A percentile compares a stretch with the other conserved stretches of the same genome.
phyloP scores from a whole-genome alignment of 2,113 vertebrate genomes.

The Chloebia gouldiae region DNA sequence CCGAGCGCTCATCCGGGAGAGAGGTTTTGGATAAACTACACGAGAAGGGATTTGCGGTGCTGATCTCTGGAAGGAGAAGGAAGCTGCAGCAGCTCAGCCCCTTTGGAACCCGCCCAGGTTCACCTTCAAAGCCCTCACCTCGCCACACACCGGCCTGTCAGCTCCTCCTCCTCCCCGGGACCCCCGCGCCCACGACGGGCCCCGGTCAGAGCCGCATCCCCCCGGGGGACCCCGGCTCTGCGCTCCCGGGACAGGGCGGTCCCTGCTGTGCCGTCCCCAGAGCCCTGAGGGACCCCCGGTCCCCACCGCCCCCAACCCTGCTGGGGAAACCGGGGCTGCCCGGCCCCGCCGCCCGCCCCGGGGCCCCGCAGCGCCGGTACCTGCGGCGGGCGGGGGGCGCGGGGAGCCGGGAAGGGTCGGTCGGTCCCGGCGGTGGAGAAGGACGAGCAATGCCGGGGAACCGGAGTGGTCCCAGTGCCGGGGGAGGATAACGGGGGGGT shows the following conservation, averaged over 20 bases:
- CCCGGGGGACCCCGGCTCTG: neutral
- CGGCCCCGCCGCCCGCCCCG: neutral
- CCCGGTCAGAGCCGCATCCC: neutral
- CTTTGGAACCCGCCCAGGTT: neutral
- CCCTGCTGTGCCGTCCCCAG: neutral
- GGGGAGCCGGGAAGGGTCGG: neutral
- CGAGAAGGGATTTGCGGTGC: neutral
- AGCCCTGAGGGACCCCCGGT: no score
- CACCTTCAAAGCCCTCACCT: constrained; percentile 38
- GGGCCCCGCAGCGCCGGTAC: neutral
- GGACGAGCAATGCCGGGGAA: neutral
- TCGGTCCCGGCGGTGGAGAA: neutral
- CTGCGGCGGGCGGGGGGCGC: neutral
- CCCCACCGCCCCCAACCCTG: neutral
- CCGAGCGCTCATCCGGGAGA: neutral
- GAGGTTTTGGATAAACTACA: neutral
- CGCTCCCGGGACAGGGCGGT: no score
- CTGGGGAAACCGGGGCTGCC: neutral
- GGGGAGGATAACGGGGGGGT: neutral
- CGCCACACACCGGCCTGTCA: neutral
- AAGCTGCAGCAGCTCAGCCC: neutral
- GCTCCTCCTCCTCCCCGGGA: neutral
- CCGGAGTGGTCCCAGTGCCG: neutral
- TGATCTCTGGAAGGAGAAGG: neutral
- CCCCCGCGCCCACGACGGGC: neutral